A percentile compares a stretch with the other conserved stretches of the same genome.
phyloP scores from a whole-genome alignment of 2,113 vertebrate genomes.

The Myiagra hebetior region DNA sequence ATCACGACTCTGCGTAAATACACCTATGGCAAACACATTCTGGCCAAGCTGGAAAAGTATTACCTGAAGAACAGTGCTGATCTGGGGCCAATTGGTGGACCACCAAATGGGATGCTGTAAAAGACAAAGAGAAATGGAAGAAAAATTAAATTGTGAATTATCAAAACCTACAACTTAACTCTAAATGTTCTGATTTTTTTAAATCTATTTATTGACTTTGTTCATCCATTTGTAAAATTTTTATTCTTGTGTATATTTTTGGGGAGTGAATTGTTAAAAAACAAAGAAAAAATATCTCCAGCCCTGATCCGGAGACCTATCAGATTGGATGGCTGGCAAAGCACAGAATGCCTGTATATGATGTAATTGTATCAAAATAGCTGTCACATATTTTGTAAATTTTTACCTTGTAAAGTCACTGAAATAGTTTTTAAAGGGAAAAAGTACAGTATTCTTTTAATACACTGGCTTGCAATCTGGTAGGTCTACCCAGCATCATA shows the following conservation, averaged over 20 bases:
- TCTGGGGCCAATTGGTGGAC: slow-evolving; percentile 92
- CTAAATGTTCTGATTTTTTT: slow-evolving; percentile 78
- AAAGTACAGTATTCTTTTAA: slow-evolving; percentile 94
- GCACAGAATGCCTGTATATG: slow-evolving; percentile 93
- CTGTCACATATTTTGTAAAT: slow-evolving; percentile 98
- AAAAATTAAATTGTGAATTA: slow-evolving; percentile 76
- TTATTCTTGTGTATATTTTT: slow-evolving; percentile 85
- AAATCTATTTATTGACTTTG: slow-evolving; percentile 84
- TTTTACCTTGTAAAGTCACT: slow-evolving; percentile 99
- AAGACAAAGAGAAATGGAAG: slow-evolving; percentile 39
- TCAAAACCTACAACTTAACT: slow-evolving; percentile 87
- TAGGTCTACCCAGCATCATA: slow-evolving; percentile 78
- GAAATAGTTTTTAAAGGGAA: slow-evolving; percentile 94
- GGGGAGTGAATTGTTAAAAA: slow-evolving; percentile 72
- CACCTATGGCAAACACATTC: slow-evolving; percentile 97
- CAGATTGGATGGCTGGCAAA: slow-evolving; percentile 85
- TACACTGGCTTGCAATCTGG: slow-evolving; percentile 94
- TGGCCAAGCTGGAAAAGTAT: slow-evolving; percentile 98
- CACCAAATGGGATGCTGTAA: slow-evolving; percentile 94
- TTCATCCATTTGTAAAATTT: slow-evolving; percentile 84
- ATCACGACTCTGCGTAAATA: slow-evolving; percentile 97
- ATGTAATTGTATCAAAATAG: slow-evolving; percentile 93
- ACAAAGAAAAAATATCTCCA: slow-evolving; percentile 63
- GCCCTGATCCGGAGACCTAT: slow-evolving; percentile 75
- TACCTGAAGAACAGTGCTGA: slow-evolving; percentile 98